phyloP scores from a whole-genome alignment of 2,113 vertebrate genomes.

The Syngnathus floridae region DNA sequence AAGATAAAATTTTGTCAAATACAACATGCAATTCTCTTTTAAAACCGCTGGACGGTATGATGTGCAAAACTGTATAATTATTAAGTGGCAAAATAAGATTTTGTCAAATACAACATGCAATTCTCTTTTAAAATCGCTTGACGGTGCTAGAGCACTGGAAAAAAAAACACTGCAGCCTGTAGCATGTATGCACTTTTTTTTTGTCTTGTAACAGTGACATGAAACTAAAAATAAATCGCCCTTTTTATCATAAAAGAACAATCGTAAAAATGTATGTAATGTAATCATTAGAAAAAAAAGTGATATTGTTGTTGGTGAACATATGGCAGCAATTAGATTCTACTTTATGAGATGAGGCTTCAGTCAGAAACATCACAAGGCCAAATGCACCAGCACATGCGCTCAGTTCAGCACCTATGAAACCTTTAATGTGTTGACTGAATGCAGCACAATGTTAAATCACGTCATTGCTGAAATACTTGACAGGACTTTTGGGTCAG shows the following conservation, averaged over 20 bases:
- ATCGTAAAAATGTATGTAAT: no score
- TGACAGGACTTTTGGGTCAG: conserved; percentile 16
- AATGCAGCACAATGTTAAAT: conserved; percentile 36
- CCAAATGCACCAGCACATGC: conserved; percentile 56
- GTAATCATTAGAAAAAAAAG: background rate
- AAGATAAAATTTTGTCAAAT: background rate
- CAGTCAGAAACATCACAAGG: conserved; percentile 53
- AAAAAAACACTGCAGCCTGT: background rate
- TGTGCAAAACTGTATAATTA: no score
- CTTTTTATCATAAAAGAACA: no score
- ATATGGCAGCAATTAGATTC: conserved; percentile 22
- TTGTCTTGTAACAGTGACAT: background rate
- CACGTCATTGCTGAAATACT: conserved; percentile 16
- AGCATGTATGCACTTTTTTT: no score
- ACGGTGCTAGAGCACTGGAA: conserved; percentile 15
- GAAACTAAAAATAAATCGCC: background rate
- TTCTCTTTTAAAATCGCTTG: conserved; percentile 33
- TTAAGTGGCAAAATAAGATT: background rate
- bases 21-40: background rate
- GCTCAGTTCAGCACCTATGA: conserved; percentile 43
- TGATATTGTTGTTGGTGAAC: background rate
- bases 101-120: background rate
- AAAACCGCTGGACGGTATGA: conserved; percentile 32
- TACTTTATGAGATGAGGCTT: conserved; percentile 57
- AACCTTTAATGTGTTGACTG: conserved; percentile 41